Conservation (phyloP, 2,888 invertebrate genomes). For the Alcis repandata region DNA sequence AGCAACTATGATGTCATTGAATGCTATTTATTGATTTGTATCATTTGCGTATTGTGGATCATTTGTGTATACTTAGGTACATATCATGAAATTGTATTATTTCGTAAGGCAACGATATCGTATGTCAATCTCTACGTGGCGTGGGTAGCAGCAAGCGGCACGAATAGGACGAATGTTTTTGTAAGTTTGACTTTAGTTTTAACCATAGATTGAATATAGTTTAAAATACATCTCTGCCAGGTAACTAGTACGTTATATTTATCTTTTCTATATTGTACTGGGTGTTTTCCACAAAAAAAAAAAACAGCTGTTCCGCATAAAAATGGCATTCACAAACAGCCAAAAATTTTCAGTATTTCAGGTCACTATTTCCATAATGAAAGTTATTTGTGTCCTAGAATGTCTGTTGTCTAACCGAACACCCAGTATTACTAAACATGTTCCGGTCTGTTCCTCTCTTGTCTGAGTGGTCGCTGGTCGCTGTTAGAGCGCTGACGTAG, state of each 20-base stretch:
- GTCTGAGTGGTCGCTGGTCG: too few species aligned
- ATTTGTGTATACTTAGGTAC: constrained; percentile 85
- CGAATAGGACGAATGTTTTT: constrained; percentile 19
- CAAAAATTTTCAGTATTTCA: too few species aligned
- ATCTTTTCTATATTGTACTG: not conserved
- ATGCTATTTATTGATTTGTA: constrained; percentile 83
- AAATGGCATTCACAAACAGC: too few species aligned
- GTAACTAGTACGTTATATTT: constrained; percentile 5
- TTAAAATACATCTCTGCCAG: constrained; percentile 25
- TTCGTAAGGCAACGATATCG: constrained; percentile 67
- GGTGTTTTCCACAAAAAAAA: too few species aligned
- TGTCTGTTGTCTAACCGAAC: too few species aligned
- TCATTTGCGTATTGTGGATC: constrained; percentile 79
- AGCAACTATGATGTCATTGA: constrained; percentile 75
- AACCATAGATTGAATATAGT: not conserved
- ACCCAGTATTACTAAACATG: too few species aligned
- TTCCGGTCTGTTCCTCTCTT: too few species aligned
- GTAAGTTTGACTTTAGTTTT: constrained; percentile 16
- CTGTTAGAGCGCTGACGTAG: constrained; percentile 41
- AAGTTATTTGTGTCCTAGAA: too few species aligned
- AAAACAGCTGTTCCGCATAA: too few species aligned
- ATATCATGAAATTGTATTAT: constrained; percentile 83
- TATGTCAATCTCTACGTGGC: constrained; percentile 54
- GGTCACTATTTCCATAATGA: too few species aligned
- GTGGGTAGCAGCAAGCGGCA: constrained; percentile 50